Conservation (phyloP, 2,113 vertebrate genomes). For the Coryphaenoides rupestris region DNA sequence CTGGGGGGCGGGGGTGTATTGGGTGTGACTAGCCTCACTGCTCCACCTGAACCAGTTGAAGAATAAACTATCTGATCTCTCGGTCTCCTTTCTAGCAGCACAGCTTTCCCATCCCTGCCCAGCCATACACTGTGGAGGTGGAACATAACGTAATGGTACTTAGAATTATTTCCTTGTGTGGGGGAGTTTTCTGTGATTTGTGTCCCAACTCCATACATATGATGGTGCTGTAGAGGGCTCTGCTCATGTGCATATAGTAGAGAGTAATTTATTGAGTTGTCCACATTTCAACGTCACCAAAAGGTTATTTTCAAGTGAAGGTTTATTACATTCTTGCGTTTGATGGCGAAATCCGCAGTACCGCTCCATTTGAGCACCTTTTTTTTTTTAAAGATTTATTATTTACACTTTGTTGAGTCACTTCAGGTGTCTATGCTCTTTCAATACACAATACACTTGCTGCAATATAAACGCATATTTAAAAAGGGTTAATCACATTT, state of each 20-base stretch:
- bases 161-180: slow-evolving; percentile 27
- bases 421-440: slow-evolving; percentile 15
- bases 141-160: slow-evolving; percentile 56
- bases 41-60: not conserved
- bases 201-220: slow-evolving; percentile 31
- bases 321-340: slow-evolving; percentile 24
- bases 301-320: slow-evolving; percentile 51
- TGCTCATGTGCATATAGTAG: slow-evolving; percentile 40
- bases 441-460: slow-evolving; percentile 21
- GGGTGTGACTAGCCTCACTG: not conserved
- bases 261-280: slow-evolving; percentile 23
- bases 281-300: slow-evolving; percentile 46
- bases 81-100: slow-evolving; percentile 39
- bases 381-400: slow-evolving; percentile 1
- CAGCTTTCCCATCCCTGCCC: slow-evolving; percentile 15
- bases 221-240: slow-evolving; percentile 56
- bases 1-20: not conserved
- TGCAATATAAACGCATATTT: slow-evolving; percentile 4
- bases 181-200: slow-evolving; percentile 28
- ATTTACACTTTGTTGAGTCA: slow-evolving; percentile 22
- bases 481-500: not conserved
- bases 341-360: slow-evolving; percentile 22
- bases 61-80: slow-evolving; percentile 10
- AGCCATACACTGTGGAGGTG: slow-evolving; percentile 17
- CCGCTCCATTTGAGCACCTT: slow-evolving; percentile 25